These are phyloP conservation scores for Sussaba pulchella DNA, from an alignment of 2,888 invertebrate genomes.

Conservation along the genomic window DNA sequence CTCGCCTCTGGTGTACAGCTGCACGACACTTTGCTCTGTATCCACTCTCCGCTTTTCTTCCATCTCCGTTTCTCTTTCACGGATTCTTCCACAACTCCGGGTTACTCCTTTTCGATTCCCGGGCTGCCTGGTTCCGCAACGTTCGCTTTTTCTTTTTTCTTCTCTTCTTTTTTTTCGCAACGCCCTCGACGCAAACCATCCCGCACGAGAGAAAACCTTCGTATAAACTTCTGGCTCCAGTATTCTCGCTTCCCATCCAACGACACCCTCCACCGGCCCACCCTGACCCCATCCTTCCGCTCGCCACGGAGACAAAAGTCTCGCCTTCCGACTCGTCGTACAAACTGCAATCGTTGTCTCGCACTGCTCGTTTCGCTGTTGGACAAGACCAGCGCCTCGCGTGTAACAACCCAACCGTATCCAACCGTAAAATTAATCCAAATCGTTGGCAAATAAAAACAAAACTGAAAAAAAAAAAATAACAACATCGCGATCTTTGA, in stretches of 20 bases:
- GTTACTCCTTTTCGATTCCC: constrained; percentile 53
- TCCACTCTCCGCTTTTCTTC: constrained; percentile 55
- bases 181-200: constrained; percentile 60
- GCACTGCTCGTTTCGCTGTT: constrained; percentile 16
- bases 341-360: constrained; percentile 34
- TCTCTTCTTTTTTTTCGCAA: constrained; percentile 44
- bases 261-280: neutral
- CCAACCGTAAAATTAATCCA: constrained; percentile 23
- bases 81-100: constrained; percentile 6
- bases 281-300: neutral
- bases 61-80: constrained; percentile 21
- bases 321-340: constrained; percentile 25
- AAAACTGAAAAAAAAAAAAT: no score
- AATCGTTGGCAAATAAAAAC: neutral
- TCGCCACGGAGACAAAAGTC: constrained; percentile 30
- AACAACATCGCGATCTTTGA: neutral
- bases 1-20: constrained; percentile 53
- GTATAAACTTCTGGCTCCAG: constrained; percentile 55
- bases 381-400: neutral
- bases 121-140: constrained; percentile 43
- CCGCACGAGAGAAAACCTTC: constrained; percentile 51
- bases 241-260: constrained; percentile 14
- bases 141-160: constrained; percentile 47
- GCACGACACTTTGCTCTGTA: constrained; percentile 63
- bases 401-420: neutral